These are phyloP conservation scores for Julus scandinavius DNA, from an alignment of 2,888 invertebrate genomes.

Conservation along the genomic window DNA sequence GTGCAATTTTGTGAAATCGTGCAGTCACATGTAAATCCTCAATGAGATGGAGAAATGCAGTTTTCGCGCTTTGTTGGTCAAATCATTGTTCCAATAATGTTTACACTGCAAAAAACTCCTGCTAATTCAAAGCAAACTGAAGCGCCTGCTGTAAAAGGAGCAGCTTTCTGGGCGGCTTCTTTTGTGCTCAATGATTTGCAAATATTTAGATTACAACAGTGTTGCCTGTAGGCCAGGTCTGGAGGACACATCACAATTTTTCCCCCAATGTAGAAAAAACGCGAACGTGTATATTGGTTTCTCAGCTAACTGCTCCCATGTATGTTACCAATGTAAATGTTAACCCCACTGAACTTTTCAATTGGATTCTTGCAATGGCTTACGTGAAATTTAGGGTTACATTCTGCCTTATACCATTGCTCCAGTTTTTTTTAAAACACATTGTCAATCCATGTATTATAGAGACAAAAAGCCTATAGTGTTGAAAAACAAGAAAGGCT, in stretches of 20 bases:
- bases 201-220: constrained; percentile 41
- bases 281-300: background rate
- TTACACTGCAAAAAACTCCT: constrained; percentile 9
- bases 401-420: too few relatives aligned
- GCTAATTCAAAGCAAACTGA: constrained; percentile 39
- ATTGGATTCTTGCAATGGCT: too few relatives aligned
- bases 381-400: too few relatives aligned
- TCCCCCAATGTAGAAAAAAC: background rate
- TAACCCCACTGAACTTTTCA: background rate
- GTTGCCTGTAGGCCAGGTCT: constrained; percentile 34
- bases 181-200: constrained; percentile 42
- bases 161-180: constrained; percentile 42
- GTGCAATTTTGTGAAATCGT: constrained; percentile 39
- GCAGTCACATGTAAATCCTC: constrained; percentile 42
- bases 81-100: constrained; percentile 42
- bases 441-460: too few relatives aligned
- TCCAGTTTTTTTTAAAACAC: too few relatives aligned
- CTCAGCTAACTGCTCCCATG: background rate
- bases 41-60: constrained; percentile 42
- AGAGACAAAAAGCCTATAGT: too few relatives aligned
- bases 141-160: constrained; percentile 13
- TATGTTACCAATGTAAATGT: background rate
- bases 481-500: too few relatives aligned
- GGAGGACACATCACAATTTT: constrained; percentile 34
- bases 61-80: constrained; percentile 39